These are phyloP conservation scores for Eupeodes latifasciatus DNA, from an alignment of 2,888 invertebrate species.

Conservation along the genomic window DNA sequence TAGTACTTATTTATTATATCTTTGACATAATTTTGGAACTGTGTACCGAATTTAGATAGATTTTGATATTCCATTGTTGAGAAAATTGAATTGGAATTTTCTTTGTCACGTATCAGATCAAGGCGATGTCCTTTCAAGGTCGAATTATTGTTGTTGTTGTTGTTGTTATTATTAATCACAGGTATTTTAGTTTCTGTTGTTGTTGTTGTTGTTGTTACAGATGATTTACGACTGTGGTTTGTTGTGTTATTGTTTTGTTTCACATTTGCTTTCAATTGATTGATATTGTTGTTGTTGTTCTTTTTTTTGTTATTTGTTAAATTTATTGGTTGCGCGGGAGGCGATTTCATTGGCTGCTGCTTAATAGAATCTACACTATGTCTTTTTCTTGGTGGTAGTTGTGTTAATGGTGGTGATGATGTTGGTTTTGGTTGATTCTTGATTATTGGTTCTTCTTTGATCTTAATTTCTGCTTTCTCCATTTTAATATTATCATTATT, in stretches of 20 bases:
- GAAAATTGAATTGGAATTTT: slow-evolving; percentile 80
- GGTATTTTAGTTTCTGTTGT: slow-evolving; percentile 70
- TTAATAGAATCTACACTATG: slow-evolving; percentile 50
- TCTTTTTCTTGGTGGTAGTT: slow-evolving; percentile 81
- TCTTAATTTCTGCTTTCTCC: slow-evolving; percentile 46
- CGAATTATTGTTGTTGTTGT: slow-evolving; percentile 60
- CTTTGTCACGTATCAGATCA: slow-evolving; percentile 79
- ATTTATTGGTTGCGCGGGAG: slow-evolving; percentile 84
- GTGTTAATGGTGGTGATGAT: slow-evolving; percentile 79
- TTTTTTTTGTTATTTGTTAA: slow-evolving; percentile 77
- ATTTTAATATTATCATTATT: slow-evolving; percentile 76
- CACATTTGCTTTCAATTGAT: slow-evolving; percentile 64
- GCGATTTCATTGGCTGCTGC: slow-evolving; percentile 84
- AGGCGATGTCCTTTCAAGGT: slow-evolving; percentile 79
- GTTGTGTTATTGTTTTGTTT: slow-evolving; percentile 75
- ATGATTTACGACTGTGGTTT: slow-evolving; percentile 71
- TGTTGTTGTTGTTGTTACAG: slow-evolving; percentile 47
- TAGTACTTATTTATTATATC: slow-evolving; percentile 84
- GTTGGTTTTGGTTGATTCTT: neutral
- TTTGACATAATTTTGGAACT: slow-evolving; percentile 84
- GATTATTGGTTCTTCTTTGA: slow-evolving; percentile 67
- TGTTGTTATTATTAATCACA: slow-evolving; percentile 64
- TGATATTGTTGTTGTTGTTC: slow-evolving; percentile 75
- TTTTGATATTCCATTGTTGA: slow-evolving; percentile 83
- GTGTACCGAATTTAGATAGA: slow-evolving; percentile 83